phyloP scores from a whole-genome alignment of 2,113 vertebrate genomes.

The Actenoides hombroni region DNA sequence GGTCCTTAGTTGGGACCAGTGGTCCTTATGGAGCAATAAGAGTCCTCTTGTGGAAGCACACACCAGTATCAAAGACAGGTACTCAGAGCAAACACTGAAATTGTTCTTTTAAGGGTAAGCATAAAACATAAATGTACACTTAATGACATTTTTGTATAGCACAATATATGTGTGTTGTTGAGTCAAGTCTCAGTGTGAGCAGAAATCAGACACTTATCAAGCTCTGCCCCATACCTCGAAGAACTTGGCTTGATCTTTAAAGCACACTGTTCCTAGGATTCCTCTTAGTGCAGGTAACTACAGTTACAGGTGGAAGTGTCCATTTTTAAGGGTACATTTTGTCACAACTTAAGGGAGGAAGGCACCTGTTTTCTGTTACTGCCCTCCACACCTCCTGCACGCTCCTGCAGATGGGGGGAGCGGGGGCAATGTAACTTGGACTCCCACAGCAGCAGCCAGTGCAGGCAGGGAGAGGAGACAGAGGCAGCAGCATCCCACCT shows the following conservation, averaged over 20 bases:
- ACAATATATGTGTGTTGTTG: neutral
- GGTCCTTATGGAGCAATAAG: neutral
- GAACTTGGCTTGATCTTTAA: neutral
- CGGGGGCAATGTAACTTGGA: rapidly evolving
- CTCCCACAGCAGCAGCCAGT: rapidly evolving
- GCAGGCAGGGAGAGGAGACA: neutral
- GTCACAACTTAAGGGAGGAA: neutral
- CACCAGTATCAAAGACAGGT: neutral
- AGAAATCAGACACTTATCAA: neutral
- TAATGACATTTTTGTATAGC: neutral
- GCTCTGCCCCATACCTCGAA: neutral
- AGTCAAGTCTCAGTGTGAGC: neutral
- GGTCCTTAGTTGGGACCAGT: too few relatives aligned
- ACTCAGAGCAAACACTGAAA: neutral
- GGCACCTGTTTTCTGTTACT: neutral
- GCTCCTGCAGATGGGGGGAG: neutral
- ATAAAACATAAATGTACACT: neutral
- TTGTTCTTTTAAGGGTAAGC: neutral
- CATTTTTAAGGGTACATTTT: neutral
- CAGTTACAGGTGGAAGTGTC: neutral
- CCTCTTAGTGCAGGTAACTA: neutral
- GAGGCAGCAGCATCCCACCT: neutral
- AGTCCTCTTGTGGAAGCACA: neutral
- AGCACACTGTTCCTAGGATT: neutral
- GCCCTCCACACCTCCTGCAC: neutral